phyloP scores from a whole-genome alignment of 2,113 vertebrate species.

The Pachyramphus minor region DNA sequence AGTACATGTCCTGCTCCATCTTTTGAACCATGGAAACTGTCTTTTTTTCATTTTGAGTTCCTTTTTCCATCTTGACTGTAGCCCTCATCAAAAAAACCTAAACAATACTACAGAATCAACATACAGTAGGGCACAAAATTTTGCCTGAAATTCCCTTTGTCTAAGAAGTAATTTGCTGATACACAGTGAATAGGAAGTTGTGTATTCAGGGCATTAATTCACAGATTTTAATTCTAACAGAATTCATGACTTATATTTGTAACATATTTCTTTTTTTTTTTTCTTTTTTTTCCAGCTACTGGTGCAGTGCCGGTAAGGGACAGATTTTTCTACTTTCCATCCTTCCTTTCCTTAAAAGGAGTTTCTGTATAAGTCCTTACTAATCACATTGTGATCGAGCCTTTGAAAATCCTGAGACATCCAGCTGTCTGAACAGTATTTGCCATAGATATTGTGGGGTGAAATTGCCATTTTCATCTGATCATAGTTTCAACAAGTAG shows the following conservation, averaged over 20 bases:
- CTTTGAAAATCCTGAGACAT: not conserved
- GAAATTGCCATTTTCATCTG: not conserved
- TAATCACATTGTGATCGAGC: not conserved
- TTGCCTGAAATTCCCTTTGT: not conserved
- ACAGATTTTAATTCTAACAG: not conserved
- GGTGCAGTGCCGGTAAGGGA: not conserved
- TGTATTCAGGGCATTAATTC: not conserved
- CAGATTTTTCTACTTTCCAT: not conserved
- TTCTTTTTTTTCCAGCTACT: not conserved
- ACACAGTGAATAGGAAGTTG: not conserved
- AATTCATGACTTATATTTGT: not conserved
- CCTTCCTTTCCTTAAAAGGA: not conserved
- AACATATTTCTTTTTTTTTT: not conserved
- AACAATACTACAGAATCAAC: not conserved
- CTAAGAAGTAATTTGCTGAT: not conserved
- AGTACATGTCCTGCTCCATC: not conserved
- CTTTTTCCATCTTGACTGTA: not conserved
- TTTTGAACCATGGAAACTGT: not conserved
- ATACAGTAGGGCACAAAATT: not conserved
- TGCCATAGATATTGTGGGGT: not conserved
- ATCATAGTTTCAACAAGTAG: not conserved
- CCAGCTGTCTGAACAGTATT: not conserved
- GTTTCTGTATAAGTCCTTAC: slow-evolving; percentile 9
- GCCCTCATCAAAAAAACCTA: not conserved
- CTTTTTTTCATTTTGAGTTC: not conserved